Base-by-base conservation (phyloP, 2,797 vertebrate genomes). In the Malurus splendens region DNA sequence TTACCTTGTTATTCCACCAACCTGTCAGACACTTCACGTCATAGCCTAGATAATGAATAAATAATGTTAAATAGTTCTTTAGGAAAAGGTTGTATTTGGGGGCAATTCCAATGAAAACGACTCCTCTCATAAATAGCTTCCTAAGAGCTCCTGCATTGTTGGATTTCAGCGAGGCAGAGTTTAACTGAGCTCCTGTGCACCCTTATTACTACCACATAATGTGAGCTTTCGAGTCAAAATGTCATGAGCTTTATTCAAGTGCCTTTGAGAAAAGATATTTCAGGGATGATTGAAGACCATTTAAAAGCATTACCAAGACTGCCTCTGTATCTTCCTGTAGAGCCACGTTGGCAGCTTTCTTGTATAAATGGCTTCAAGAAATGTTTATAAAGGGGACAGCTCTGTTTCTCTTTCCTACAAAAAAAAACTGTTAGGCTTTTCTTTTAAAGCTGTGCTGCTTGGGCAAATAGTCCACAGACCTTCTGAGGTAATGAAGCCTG, bases 191-290 rank as follows among this genome's bases (percentile, higher is more conserved):
- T 51, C 17, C 41, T 33, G 1, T 18, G 22, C 10, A 50, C 9
- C 23, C n/a, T 73, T 62, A 65, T 51, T 87, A 39, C 57, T 66
- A 15, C 19, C 9, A 73, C 30, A 32, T 59, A 86, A 72, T 36
- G 42, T 42, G 89, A 68, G 59, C 41, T 90, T 93, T 89, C 59
- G 66, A 87, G 56, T 78, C 70, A 87, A 89, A 90, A 81, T 81
- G 33, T 78, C 82, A 48, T 39, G 48, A 83, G 44, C 19, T 86
- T 86, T 65, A 72, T 41, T 59, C 27, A 80, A 91, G 56, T 24
- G 28, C 47, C 55, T 92, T 73, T 75, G 33, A 66, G 72, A 82
- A 62, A 76, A 80, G 32, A 42, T 55, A 59, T 72, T 65, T 80
- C 57, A 55, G 68, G 28, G 76, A 39, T 65, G n/a, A 82, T 38